Evolutionary conservation across 2,888 invertebrate genomes (phyloP).

Genomic region (Gastrophysa polygoni): DNA sequence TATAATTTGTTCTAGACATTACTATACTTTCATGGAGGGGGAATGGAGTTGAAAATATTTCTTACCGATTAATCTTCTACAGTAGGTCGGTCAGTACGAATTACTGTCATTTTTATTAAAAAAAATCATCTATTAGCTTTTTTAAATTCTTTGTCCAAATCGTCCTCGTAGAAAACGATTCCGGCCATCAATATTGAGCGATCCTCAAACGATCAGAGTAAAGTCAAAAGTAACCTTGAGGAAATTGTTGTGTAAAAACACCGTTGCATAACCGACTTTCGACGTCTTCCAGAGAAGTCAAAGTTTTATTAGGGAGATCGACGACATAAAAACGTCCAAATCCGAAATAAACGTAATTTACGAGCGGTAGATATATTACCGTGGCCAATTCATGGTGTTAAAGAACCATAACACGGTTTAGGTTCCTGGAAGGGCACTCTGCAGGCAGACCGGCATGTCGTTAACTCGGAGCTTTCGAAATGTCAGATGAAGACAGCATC

Average conservation of each 20-base stretch:
- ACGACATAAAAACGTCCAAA: conserved; percentile 25
- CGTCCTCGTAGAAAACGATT: too few relatives aligned
- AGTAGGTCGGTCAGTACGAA: too few relatives aligned
- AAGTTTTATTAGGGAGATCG: conserved; percentile 24
- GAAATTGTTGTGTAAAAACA: conserved; percentile 8
- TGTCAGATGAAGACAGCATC: not conserved
- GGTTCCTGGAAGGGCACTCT: conserved; percentile 26
- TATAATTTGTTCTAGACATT: too few relatives aligned
- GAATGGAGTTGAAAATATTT: too few relatives aligned
- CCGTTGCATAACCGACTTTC: conserved; percentile 11
- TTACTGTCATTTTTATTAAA: too few relatives aligned
- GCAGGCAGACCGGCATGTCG: conserved; percentile 13
- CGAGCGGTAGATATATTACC: conserved; percentile 32
- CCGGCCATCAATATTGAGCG: too few relatives aligned
- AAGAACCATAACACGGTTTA: conserved; percentile 29
- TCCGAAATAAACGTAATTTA: conserved; percentile 31
- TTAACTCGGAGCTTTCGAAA: conserved; percentile 8
- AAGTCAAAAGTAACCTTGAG: not conserved
- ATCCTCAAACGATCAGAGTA: too few relatives aligned
- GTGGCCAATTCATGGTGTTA: conserved; percentile 45
- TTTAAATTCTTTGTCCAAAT: too few relatives aligned
- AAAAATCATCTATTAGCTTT: too few relatives aligned
- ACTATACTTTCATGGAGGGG: too few relatives aligned
- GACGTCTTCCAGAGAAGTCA: conserved; percentile 10
- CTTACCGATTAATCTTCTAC: too few relatives aligned